phyloP scores from a whole-genome alignment of 2,888 invertebrate species.

The Phytoseiulus persimilis region DNA sequence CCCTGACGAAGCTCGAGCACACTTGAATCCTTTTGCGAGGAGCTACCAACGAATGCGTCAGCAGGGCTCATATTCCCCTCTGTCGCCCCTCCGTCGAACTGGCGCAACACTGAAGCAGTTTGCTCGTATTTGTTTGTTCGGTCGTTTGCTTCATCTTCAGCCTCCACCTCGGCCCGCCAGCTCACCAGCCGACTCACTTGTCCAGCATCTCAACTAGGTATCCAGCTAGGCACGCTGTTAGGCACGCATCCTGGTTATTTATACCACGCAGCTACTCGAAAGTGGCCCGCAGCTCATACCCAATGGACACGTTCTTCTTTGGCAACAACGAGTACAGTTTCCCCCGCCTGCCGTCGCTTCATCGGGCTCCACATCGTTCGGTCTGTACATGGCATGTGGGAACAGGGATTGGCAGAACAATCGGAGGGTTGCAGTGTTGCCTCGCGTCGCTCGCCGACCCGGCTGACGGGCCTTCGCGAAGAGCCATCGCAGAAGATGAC shows the following conservation, averaged over 20 bases:
- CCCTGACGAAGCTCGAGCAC: not conserved
- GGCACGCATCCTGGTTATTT: not conserved
- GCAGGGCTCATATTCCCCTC: not conserved
- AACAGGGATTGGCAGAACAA: not conserved
- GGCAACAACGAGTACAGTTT: not conserved
- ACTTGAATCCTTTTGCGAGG: not conserved
- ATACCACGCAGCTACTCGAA: not conserved
- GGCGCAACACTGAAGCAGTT: not conserved
- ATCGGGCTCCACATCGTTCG: not conserved
- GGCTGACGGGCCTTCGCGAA: not conserved
- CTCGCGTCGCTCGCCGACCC: not conserved
- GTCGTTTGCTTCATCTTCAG: not conserved
- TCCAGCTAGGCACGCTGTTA: conserved; percentile 5
- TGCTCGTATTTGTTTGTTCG: not conserved
- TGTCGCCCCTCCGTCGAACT: not conserved
- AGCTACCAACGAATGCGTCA: not conserved
- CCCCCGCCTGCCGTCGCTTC: not conserved
- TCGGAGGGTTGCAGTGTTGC: not conserved
- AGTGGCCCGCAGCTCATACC: conserved; percentile 5
- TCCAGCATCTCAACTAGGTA: not conserved
- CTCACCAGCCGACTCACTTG: not conserved
- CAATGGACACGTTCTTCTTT: not conserved
- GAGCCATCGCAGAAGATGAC: not conserved
- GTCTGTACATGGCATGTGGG: not conserved
- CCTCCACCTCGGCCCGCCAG: not conserved